Base-by-base conservation (phyloP, 2,113 vertebrate species). In the Pogona vitticeps region DNA sequence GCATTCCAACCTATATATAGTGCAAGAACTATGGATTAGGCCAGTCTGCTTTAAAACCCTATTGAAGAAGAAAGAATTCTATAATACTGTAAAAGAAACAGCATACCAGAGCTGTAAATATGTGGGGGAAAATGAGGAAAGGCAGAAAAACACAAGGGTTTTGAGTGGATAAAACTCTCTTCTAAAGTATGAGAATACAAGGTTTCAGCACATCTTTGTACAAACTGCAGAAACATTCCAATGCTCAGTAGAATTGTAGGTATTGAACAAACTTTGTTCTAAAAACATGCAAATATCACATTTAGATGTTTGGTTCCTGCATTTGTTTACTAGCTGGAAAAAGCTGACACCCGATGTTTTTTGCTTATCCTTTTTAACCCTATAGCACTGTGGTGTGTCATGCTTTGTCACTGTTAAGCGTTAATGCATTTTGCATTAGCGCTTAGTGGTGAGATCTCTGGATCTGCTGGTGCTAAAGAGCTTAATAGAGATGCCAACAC, bases 381-480 rank as follows among this genome's bases (percentile, higher is more conserved):
- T 91, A 80, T 0, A 83, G 52, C 46, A 82, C 83, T 82, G 77
- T 90, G 65, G 83, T 91, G 81, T 78, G 89, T 91, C 92, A 76
- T 84, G 76, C 18, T 88, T 90, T 92, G 84, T 91, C 86, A 76
- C 84, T 72, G 84, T 71, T 82, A 91, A 90, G 59, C 91, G 82
- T 92, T 88, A 88, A 91, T 33, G 71, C 92, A 91, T 90, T 92
- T 79, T 94, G 95, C 95, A 94, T 95, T 94, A 95, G 91, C 92
- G 75, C 94, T 93, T 83, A n/a, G 63, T 75, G 46, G 83, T 89
- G 85, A 75, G 81, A 86, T 90, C 85, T 90, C 31, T 80, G 23
- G 82, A n/a, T 86, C 46, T 63, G 40, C 73, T 84, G 78, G 90
- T 88, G 79, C 67, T 84, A 81, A 84, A 76, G 67, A 90, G 85